These are phyloP conservation scores for Lithophane leautieri DNA, from an alignment of 2,888 invertebrate genomes.

Conservation along the genomic window DNA sequence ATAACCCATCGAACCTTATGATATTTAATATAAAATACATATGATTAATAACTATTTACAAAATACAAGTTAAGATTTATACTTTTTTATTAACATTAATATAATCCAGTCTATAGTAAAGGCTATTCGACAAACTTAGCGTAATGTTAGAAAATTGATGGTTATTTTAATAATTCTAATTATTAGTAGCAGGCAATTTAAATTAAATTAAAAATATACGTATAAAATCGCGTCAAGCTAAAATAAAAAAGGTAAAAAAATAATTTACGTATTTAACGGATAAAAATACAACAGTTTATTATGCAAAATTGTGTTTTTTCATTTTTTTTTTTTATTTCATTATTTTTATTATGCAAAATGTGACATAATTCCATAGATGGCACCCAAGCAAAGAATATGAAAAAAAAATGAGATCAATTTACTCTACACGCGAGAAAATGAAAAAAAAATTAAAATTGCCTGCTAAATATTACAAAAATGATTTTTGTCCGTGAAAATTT, in stretches of 20 bases:
- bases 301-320: conserved; percentile 77
- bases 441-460: conserved; percentile 82
- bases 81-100: conserved; percentile 87
- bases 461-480: conserved; percentile 75
- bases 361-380: conserved; percentile 79
- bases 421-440: conserved; percentile 68
- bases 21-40: conserved; percentile 90
- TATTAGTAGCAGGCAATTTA: conserved; percentile 87
- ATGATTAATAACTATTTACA: conserved; percentile 90
- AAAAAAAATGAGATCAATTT: conserved; percentile 87
- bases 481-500: conserved; percentile 77
- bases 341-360: conserved; percentile 81
- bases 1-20: conserved; percentile 90
- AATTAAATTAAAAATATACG: conserved; percentile 67
- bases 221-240: conserved; percentile 68
- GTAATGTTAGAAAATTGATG: conserved; percentile 86
- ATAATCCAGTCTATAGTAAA: conserved; percentile 90
- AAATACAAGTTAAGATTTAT: conserved; percentile 89
- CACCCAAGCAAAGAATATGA: conserved; percentile 84
- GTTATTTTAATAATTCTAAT: conserved; percentile 69
- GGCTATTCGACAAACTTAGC: conserved; percentile 90
- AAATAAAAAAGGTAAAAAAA: conserved; percentile 64
- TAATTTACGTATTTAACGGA: conserved; percentile 67
- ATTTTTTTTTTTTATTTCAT: conserved; percentile 56
- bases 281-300: conserved; percentile 79